phyloP scores from a whole-genome alignment of 2,888 invertebrate species.

The Dione vanillae region DNA sequence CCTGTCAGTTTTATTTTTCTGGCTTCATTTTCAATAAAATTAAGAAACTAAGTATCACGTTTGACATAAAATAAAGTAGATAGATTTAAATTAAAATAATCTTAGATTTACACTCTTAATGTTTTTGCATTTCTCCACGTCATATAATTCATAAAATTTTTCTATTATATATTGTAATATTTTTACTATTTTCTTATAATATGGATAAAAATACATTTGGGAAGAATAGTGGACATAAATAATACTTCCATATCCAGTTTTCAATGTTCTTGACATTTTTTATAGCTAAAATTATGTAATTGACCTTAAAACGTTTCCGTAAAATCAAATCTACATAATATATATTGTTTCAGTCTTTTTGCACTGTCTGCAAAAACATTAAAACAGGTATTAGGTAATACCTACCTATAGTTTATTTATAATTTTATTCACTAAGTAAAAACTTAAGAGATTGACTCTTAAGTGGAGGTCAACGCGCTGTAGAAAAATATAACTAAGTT shows the following conservation, averaged over 20 bases:
- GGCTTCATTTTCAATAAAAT: too few species aligned
- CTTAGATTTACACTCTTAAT: too few species aligned
- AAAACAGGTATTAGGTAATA: constrained; percentile 2
- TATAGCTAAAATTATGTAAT: neutral
- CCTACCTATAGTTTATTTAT: neutral
- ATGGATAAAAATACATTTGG: too few species aligned
- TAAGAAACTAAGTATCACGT: too few species aligned
- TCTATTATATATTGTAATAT: too few species aligned
- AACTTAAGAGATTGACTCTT: constrained; percentile 4
- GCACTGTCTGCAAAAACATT: neutral
- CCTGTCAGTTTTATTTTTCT: too few species aligned
- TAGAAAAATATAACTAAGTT: neutral
- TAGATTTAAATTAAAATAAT: too few species aligned
- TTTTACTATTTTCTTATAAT: too few species aligned
- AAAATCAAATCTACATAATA: constrained; percentile 8
- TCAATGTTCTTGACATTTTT: constrained; percentile 6
- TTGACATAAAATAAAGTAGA: too few species aligned
- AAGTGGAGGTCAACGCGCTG: constrained; percentile 17
- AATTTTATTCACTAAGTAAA: constrained; percentile 9
- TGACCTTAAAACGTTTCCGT: constrained; percentile 11
- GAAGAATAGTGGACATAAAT: neutral
- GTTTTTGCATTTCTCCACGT: too few species aligned
- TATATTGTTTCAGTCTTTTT: constrained; percentile 8
- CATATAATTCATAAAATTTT: too few species aligned
- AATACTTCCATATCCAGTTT: constrained; percentile 5